A percentile compares a stretch with the other conserved stretches of the same genome.
Evolutionary conservation across 2,113 vertebrate species (phyloP).

Genomic region (Cephalopterus ornatus): DNA sequence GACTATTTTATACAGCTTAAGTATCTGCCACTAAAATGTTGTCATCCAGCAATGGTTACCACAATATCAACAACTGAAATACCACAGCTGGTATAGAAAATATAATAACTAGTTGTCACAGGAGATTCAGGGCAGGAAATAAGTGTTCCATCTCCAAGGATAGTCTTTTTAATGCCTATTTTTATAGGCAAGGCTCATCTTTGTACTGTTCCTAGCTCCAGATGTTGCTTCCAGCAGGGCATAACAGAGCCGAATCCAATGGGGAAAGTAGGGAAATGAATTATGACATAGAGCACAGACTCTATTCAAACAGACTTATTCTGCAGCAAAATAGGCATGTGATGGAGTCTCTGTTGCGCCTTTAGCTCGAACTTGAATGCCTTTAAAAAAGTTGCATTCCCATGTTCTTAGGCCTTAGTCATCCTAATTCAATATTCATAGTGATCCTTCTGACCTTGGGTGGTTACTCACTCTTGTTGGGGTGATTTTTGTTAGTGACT

Average conservation of each 20-base stretch:
- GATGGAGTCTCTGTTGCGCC: neutral
- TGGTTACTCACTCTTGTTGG: neutral
- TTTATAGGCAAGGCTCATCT: neutral
- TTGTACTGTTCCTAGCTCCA: neutral
- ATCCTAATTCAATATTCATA: neutral
- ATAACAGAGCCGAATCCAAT: neutral
- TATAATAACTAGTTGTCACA: neutral
- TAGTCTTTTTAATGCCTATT: neutral
- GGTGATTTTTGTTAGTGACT: neutral
- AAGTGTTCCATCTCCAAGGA: neutral
- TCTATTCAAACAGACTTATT: neutral
- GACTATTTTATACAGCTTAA: neutral
- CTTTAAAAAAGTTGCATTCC: neutral
- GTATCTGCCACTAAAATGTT: neutral
- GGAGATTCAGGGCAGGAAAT: neutral
- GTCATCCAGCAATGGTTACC: conserved; percentile 19
- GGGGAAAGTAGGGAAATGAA: neutral
- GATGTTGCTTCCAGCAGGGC: neutral
- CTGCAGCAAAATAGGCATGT: neutral
- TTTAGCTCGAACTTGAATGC: neutral
- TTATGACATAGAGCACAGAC: neutral
- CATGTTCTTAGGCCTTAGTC: neutral
- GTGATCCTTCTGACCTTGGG: neutral
- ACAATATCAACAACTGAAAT: neutral
- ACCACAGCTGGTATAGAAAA: neutral